These are phyloP conservation scores for Pseudomyrmex sp. DNA, from an alignment of 1,140 invertebrate genomes.

Conservation along the genomic window DNA sequence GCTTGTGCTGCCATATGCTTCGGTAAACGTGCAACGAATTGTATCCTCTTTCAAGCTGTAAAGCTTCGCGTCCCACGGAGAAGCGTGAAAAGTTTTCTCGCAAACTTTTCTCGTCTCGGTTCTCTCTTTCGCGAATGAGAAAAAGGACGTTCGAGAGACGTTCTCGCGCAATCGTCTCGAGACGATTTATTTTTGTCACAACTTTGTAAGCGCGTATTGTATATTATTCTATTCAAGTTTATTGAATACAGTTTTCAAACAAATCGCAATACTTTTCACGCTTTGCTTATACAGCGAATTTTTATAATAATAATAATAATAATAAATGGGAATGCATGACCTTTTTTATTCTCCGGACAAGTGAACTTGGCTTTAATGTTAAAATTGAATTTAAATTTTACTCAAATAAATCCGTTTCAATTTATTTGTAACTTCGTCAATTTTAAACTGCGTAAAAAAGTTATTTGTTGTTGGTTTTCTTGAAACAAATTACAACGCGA, in stretches of 20 bases:
- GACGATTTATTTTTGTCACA: not conserved
- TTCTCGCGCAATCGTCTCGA: no score
- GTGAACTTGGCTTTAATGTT: no score
- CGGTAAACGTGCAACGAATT: conserved; percentile 32
- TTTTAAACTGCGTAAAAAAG: not conserved
- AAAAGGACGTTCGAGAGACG: no score
- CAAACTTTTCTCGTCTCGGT: not conserved
- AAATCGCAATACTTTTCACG: not conserved
- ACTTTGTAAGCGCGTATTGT: not conserved
- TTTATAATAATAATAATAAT: no score
- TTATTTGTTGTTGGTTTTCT: no score
- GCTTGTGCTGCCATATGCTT: conserved; percentile 6
- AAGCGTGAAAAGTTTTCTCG: not conserved
- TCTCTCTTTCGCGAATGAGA: not conserved
- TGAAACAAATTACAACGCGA: no score
- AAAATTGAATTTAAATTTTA: no score
- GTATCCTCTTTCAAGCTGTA: not conserved
- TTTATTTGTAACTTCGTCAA: not conserved
- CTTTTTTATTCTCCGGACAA: not conserved
- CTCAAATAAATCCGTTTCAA: no score
- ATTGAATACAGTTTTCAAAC: not conserved
- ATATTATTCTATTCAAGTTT: no score
- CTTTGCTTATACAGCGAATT: not conserved
- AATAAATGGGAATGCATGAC: not conserved
- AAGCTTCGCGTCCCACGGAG: not conserved